Evolutionary conservation across 2,888 invertebrate species (phyloP).

Genomic region (Sepioteuthis lessoniana): DNA sequence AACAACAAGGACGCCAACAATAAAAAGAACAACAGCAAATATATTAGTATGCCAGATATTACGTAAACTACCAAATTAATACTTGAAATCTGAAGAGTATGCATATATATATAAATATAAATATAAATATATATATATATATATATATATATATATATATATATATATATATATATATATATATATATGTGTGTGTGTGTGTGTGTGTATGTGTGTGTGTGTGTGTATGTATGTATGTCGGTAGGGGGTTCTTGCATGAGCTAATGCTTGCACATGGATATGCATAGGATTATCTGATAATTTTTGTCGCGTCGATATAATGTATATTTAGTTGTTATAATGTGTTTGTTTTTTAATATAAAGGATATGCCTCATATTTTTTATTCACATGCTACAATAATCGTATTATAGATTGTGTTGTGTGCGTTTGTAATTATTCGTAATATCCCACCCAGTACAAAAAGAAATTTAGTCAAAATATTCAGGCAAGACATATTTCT

Average conservation of each 20-base stretch:
- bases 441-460: neutral
- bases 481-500: slow-evolving; percentile 23
- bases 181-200: neutral
- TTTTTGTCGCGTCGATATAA: too few relatives aligned
- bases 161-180: too few relatives aligned
- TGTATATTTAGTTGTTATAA: too few relatives aligned
- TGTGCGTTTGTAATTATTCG: neutral
- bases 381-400: too few relatives aligned
- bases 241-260: neutral
- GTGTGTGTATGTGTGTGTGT: neutral
- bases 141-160: too few relatives aligned
- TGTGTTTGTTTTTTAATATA: neutral
- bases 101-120: too few relatives aligned
- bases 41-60: too few relatives aligned
- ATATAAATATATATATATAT: too few relatives aligned
- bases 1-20: too few relatives aligned
- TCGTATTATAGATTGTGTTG: neutral
- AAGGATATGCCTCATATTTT: neutral
- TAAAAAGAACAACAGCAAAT: too few relatives aligned
- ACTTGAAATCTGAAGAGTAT: too few relatives aligned
- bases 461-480: neutral
- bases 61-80: too few relatives aligned
- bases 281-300: neutral
- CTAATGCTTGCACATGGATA: neutral
- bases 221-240: neutral